Evolutionary conservation across 2,797 vertebrate species (phyloP).

Genomic region (Hoplostethus atlanticus): DNA sequence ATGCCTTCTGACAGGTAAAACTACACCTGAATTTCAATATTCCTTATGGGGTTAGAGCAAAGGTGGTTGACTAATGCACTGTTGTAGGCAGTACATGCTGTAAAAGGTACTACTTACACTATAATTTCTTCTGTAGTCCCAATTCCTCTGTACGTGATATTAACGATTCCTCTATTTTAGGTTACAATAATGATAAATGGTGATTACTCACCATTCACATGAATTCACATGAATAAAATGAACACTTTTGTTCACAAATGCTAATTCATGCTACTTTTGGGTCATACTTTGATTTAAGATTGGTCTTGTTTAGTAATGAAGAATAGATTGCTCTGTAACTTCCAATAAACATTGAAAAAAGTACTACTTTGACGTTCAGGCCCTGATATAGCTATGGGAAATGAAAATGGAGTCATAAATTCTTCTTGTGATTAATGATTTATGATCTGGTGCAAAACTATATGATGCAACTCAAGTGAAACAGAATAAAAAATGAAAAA

Average conservation of each 20-base stretch:
- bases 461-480: slow-evolving; percentile 49
- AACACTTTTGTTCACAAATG: slow-evolving; percentile 12
- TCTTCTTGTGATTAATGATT: slow-evolving; percentile 44
- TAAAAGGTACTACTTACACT: not conserved
- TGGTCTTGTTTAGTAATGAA: slow-evolving; percentile 33
- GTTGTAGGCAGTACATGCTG: not conserved
- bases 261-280: slow-evolving; percentile 28
- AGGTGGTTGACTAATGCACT: not conserved
- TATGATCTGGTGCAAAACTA: slow-evolving; percentile 38
- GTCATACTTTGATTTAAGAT: slow-evolving; percentile 24
- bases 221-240: slow-evolving; percentile 33
- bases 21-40: not conserved
- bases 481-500: slow-evolving; percentile 46
- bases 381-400: slow-evolving; percentile 33
- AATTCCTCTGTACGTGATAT: not conserved
- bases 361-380: slow-evolving; percentile 2
- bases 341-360: slow-evolving; percentile 16
- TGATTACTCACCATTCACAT: slow-evolving; percentile 13
- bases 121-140: not conserved
- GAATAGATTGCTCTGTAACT: slow-evolving; percentile 24
- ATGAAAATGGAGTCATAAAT: slow-evolving; percentile 49
- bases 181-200: slow-evolving; percentile 19
- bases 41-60: slow-evolving; percentile 11
- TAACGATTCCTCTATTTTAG: not conserved
- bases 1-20: slow-evolving; percentile 12